Evolutionary conservation across 2,113 vertebrate genomes (phyloP).

Genomic region (Gymnobelideus leadbeateri): DNA sequence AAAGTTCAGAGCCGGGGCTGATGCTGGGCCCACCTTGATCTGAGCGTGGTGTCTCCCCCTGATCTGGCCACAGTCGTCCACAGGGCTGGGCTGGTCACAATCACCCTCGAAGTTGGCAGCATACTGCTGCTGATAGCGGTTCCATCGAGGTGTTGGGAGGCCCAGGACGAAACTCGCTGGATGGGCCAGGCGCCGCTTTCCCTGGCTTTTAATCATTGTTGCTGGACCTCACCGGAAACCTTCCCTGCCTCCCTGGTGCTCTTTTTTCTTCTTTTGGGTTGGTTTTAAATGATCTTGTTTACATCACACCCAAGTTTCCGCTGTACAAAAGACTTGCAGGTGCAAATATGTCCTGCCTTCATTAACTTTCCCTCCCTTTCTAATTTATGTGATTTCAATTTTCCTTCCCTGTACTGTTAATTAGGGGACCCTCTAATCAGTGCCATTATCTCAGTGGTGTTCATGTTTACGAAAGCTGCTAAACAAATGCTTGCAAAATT

Average conservation of each 20-base stretch:
- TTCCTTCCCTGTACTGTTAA: conserved; percentile 92
- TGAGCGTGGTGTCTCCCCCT: too few relatives aligned
- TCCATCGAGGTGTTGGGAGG: background rate
- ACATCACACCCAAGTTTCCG: conserved; percentile 88
- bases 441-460: conserved; percentile 94
- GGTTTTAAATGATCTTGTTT: conserved; percentile 83
- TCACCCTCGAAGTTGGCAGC: too few relatives aligned
- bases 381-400: conserved; percentile 92
- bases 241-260: background rate
- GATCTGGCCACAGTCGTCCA: too few relatives aligned
- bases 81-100: background rate
- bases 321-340: conserved; percentile 91
- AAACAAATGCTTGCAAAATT: conserved; percentile 95
- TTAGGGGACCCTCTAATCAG: conserved; percentile 94
- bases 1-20: background rate
- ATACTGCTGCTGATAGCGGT: background rate
- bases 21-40: too few relatives aligned
- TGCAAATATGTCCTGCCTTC: conserved; percentile 90
- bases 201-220: conserved; percentile 48
- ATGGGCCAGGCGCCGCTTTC: background rate
- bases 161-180: background rate
- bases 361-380: conserved; percentile 91
- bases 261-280: conserved; percentile 59
- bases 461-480: conserved; percentile 95
- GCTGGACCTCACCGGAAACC: conserved; percentile 75